Conservation (phyloP, 2,113 vertebrate species). For the Odobenus rosmarus region DNA sequence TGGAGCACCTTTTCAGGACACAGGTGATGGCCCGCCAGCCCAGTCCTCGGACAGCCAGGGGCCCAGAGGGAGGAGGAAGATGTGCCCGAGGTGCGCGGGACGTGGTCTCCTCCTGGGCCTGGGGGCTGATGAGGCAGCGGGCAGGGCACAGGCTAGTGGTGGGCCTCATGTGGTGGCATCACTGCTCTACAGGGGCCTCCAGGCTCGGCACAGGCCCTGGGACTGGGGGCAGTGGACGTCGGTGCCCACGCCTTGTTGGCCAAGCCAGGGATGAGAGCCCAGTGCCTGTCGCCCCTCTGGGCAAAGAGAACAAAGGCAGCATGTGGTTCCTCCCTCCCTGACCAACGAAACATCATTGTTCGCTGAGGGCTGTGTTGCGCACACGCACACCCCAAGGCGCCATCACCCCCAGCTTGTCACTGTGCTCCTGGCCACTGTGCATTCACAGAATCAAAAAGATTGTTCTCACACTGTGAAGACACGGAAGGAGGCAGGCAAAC, state of each 20-base stretch:
- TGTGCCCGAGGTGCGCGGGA: background rate
- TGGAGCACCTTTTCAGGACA: background rate
- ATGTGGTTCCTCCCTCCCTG: conserved; percentile 54
- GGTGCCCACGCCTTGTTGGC: background rate
- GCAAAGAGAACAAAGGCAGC: background rate
- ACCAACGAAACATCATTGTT: conserved; percentile 49
- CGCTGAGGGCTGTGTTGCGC: conserved; percentile 53
- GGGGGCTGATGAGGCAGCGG: background rate
- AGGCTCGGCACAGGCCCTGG: background rate
- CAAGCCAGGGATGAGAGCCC: background rate
- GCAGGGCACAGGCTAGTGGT: background rate
- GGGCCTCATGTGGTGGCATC: background rate
- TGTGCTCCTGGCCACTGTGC: conserved; percentile 74
- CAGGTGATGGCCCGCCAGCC: background rate
- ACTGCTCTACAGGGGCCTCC: background rate
- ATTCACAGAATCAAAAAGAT: conserved; percentile 76
- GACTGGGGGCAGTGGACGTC: conserved; percentile 26
- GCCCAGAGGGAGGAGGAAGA: background rate
- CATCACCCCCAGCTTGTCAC: conserved; percentile 69
- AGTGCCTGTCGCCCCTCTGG: background rate
- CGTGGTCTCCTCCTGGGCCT: background rate
- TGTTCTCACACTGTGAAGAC: conserved; percentile 46
- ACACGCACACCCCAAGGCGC: conserved; percentile 54
- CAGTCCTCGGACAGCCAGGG: background rate
- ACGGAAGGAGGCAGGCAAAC: conserved; percentile 53